Evolutionary conservation across 2,113 vertebrate genomes (phyloP).

Genomic region (Lepidothrix coronata): DNA sequence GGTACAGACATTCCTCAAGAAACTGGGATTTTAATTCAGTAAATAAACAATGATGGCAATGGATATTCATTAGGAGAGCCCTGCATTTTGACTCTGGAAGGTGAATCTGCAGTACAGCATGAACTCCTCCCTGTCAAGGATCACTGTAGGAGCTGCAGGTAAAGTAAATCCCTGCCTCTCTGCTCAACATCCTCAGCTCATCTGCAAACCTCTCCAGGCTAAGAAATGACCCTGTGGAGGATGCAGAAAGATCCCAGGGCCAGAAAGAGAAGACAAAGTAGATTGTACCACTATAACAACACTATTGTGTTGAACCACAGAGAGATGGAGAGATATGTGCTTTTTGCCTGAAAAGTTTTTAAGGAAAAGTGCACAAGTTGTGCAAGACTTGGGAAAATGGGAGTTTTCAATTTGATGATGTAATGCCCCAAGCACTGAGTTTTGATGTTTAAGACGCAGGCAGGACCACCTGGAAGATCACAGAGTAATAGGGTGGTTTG

Average conservation of each 20-base stretch:
- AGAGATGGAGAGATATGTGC: not conserved
- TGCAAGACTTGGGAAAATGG: not conserved
- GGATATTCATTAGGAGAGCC: not conserved
- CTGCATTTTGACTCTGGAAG: not conserved
- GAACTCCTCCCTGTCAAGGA: not conserved
- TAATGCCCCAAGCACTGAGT: not conserved
- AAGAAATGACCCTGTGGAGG: not conserved
- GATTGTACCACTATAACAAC: not conserved
- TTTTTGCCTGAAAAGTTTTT: not conserved
- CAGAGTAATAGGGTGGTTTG: not conserved
- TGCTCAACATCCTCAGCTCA: not conserved
- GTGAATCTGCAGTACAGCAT: not conserved
- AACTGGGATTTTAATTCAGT: not conserved
- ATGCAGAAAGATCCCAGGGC: not conserved
- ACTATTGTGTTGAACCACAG: not conserved
- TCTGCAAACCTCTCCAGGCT: not conserved
- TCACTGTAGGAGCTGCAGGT: not conserved
- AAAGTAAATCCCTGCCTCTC: not conserved
- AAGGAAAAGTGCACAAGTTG: not conserved
- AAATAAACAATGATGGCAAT: not conserved
- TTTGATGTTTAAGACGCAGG: not conserved
- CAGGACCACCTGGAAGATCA: not conserved
- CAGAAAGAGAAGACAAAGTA: not conserved
- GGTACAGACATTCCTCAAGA: not conserved
- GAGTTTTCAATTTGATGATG: not conserved